A percentile compares a stretch with the other conserved stretches of the same genome.
Evolutionary conservation across 2,113 vertebrate species (phyloP).

Genomic region (Scolopax mira): DNA sequence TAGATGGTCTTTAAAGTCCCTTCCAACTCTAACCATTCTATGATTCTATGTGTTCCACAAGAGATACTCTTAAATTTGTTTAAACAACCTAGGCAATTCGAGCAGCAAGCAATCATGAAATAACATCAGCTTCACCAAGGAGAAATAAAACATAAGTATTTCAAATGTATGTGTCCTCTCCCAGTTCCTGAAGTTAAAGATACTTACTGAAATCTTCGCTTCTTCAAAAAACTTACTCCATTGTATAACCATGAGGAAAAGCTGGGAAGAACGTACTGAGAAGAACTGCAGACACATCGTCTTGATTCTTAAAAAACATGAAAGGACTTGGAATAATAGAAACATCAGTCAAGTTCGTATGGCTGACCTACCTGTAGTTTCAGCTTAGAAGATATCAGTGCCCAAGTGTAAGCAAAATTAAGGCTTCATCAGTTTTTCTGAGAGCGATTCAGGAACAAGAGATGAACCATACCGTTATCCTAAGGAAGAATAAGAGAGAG

Average conservation of each 20-base stretch:
- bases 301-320: not conserved
- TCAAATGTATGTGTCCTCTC: not conserved
- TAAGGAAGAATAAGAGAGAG: not conserved
- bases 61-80: not conserved
- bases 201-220: not conserved
- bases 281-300: not conserved
- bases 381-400: not conserved
- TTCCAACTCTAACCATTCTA: not conserved
- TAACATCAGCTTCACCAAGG: not conserved
- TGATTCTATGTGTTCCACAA: not conserved
- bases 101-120: not conserved
- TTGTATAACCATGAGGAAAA: not conserved
- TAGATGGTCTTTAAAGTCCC: not conserved
- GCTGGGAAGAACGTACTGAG: not conserved
- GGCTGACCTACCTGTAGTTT: not conserved
- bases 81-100: not conserved
- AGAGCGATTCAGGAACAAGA: not conserved
- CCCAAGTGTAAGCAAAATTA: not conserved
- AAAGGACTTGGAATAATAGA: not conserved
- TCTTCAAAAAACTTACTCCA: not conserved
- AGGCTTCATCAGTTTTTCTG: not conserved
- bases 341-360: not conserved
- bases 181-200: not conserved
- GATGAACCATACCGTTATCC: not conserved
- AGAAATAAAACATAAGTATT: not conserved